Evolutionary conservation across 2,888 invertebrate genomes (phyloP), one percentile per base, ranked within the genome.

Genomic region (Seira ritae): DNA sequence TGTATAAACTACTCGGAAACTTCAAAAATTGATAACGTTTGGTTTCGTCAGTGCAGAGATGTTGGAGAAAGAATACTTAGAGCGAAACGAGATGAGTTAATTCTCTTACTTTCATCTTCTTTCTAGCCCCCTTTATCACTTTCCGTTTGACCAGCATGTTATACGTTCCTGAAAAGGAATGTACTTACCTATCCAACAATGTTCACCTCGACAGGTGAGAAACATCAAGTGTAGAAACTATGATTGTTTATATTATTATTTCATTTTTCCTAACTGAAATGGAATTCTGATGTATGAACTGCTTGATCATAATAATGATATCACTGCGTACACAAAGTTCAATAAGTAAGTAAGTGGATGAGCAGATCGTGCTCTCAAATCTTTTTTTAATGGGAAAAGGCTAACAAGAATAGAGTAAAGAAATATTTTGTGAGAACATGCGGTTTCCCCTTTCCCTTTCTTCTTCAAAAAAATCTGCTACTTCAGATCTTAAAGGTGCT

Each of bases 1-100:
- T 31, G n/a, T n/a, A 31, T 2, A 50, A 50, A 50, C 12, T 15
- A 50, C 15, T 50, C 50, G 50, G 50, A 50, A 50, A 80, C 75
- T 65, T 69, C 75, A 74, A 80, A 74, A 80, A 80, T 75, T 75
- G 80, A 42, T 68, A 70, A 62, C 80, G 50, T 75, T 62, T 75
- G 75, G 42, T 75, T 75, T 15, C 74, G 46, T 76, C 65, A 31
- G 24, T 22, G 50, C 2, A 15, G 50, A 50, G 50, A 50, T 50
- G 50, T 12, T 74, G 50, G 23, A 24, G 60, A 31, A 60, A 23
- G 23, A 60, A 74, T 37, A 23, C 10, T 22, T 10, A 65, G 4
- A 68, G 37, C 37, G 68, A 37, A 68, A 31, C n/a, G 37, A 31
- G 31, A 1, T 10, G 31, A 68, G 22, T 15, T n/a, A 2, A 31